Conservation (phyloP, 2,113 vertebrate species). For the Hypanus sabinus region DNA sequence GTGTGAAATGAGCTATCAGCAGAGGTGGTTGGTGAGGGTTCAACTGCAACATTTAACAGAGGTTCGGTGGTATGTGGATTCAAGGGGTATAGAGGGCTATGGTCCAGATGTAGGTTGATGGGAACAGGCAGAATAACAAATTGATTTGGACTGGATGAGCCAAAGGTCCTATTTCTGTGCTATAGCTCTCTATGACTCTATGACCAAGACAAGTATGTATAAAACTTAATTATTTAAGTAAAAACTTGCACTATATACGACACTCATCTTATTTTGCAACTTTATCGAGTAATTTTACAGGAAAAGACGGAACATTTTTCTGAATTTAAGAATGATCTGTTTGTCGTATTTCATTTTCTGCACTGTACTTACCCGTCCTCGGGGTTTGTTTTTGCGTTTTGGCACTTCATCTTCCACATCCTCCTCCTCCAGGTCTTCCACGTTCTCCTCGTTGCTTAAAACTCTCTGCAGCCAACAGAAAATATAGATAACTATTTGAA, state of each 20-base stretch:
- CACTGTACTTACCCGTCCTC: conserved; percentile 76
- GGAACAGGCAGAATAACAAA: too few species aligned
- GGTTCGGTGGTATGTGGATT: too few species aligned
- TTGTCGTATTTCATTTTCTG: not conserved
- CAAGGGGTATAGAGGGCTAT: too few species aligned
- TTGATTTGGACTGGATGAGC: too few species aligned
- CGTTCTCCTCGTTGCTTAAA: conserved; percentile 90
- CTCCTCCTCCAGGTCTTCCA: conserved; percentile 86
- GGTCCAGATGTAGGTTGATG: too few species aligned
- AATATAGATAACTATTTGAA: not conserved
- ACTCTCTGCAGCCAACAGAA: conserved; percentile 69
- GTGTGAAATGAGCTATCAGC: too few species aligned
- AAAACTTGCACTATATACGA: not conserved
- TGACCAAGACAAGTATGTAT: not conserved
- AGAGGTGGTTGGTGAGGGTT: too few species aligned
- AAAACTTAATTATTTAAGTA: not conserved
- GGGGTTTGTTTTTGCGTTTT: conserved; percentile 88
- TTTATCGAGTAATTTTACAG: not conserved
- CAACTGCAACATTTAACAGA: too few species aligned
- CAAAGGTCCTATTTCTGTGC: too few species aligned
- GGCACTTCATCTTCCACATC: conserved; percentile 90
- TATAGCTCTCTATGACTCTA: too few species aligned
- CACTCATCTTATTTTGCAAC: not conserved
- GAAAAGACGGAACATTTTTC: not conserved
- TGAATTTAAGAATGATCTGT: not conserved